phyloP scores from a whole-genome alignment of 2,113 vertebrate species.

The Zosterops pallidus region DNA sequence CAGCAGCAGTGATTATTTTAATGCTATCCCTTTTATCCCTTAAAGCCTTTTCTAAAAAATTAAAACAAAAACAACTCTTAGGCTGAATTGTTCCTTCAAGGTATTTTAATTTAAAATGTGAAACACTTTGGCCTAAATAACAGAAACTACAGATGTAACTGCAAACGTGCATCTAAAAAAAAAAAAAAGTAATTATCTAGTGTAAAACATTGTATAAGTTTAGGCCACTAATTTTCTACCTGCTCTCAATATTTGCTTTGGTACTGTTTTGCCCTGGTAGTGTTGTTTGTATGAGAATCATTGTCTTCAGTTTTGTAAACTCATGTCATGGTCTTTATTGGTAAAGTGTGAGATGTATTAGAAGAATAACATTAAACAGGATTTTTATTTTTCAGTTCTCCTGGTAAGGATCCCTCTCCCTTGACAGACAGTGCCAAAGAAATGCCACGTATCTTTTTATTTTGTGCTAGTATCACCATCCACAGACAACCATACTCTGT shows the following conservation, averaged over 20 bases:
- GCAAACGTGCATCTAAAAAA: neutral
- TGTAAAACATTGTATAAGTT: neutral
- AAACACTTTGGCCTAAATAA: neutral
- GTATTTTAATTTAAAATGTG: neutral
- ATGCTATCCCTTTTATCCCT: neutral
- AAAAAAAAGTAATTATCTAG: neutral
- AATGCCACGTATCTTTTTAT: neutral
- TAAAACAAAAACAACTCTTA: neutral
- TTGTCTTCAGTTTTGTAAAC: neutral
- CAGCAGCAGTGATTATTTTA: neutral
- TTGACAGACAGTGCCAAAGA: neutral
- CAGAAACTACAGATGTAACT: neutral
- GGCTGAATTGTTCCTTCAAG: neutral
- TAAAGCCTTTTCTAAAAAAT: neutral
- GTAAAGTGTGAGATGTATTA: neutral
- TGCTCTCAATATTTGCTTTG: neutral
- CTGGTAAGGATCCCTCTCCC: neutral
- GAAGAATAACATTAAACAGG: neutral
- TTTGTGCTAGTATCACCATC: neutral
- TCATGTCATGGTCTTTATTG: neutral
- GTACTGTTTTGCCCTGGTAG: neutral
- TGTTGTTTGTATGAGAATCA: neutral
- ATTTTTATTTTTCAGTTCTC: neutral
- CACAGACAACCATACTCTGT: neutral
- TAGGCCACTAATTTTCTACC: neutral